A percentile compares a stretch with the other conserved stretches of the same genome.
These are phyloP conservation scores for Drosophila sturtevanti DNA, from an alignment of 1,140 invertebrate genomes.

Conservation along the genomic window DNA sequence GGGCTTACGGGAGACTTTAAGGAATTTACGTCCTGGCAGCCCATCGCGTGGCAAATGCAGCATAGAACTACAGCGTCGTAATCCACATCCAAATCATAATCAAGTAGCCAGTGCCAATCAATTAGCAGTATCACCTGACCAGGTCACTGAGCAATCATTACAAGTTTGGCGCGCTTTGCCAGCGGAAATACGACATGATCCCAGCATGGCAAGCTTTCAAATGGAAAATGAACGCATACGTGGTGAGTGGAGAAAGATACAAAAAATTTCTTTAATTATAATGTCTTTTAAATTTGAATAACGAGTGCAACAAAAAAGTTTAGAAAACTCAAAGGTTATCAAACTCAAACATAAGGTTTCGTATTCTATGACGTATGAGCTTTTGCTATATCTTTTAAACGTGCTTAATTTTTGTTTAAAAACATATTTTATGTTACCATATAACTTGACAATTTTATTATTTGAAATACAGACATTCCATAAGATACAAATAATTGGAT, in stretches of 20 bases:
- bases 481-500: too few species aligned
- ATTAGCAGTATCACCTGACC: slow-evolving; percentile 60
- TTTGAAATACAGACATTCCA: too few species aligned
- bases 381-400: too few species aligned
- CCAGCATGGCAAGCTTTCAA: slow-evolving; percentile 86
- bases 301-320: too few species aligned
- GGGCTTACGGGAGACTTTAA: slow-evolving; percentile 64
- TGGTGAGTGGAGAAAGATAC: slow-evolving; percentile 69
- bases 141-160: slow-evolving; percentile 85
- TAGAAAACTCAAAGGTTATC: too few species aligned
- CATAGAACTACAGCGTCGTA: slow-evolving; percentile 43
- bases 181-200: slow-evolving; percentile 86
- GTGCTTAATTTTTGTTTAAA: too few species aligned
- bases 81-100: slow-evolving; percentile 22
- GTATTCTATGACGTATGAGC: too few species aligned
- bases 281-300: too few species aligned
- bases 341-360: too few species aligned
- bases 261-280: background rate
- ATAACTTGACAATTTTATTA: too few species aligned
- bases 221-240: slow-evolving; percentile 85
- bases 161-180: slow-evolving; percentile 86
- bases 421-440: too few species aligned
- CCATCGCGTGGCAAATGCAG: slow-evolving; percentile 50
- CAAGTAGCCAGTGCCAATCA: slow-evolving; percentile 18
- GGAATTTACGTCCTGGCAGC: slow-evolving; percentile 56